phyloP scores from a whole-genome alignment of 2,888 invertebrate species.

The Iphiclides podalirius region DNA sequence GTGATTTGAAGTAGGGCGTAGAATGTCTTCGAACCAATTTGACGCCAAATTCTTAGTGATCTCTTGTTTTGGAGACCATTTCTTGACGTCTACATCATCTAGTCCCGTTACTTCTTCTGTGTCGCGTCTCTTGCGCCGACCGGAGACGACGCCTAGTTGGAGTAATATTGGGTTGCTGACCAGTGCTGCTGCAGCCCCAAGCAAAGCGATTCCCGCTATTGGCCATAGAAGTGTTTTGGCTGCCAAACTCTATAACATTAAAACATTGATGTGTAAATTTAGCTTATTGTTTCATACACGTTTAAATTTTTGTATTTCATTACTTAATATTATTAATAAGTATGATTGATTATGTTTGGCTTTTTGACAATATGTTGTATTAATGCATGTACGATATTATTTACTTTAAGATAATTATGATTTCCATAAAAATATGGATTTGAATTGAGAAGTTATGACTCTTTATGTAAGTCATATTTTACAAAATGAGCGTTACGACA shows the following conservation, averaged over 20 bases:
- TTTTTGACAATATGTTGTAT: too few relatives aligned
- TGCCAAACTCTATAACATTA: constrained; percentile 23
- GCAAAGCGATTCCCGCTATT: constrained; percentile 88
- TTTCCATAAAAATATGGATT: background rate
- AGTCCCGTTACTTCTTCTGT: constrained; percentile 45
- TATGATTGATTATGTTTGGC: too few relatives aligned
- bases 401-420: too few relatives aligned
- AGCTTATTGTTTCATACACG: too few relatives aligned
- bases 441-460: background rate
- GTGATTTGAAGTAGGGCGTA: background rate
- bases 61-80: constrained; percentile 16
- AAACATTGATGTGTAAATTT: too few relatives aligned
- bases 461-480: background rate
- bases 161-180: constrained; percentile 88
- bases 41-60: constrained; percentile 13
- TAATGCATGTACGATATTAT: too few relatives aligned
- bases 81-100: constrained; percentile 22
- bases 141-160: constrained; percentile 87
- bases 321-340: too few relatives aligned
- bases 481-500: background rate
- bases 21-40: background rate
- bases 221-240: constrained; percentile 84
- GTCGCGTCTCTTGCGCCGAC: constrained; percentile 76
- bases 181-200: constrained; percentile 89
- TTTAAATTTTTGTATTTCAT: too few relatives aligned